A percentile compares a stretch with the other conserved stretches of the same genome.
Evolutionary conservation across 2,888 invertebrate species (phyloP).

Genomic region (Cephus sareptanus): DNA sequence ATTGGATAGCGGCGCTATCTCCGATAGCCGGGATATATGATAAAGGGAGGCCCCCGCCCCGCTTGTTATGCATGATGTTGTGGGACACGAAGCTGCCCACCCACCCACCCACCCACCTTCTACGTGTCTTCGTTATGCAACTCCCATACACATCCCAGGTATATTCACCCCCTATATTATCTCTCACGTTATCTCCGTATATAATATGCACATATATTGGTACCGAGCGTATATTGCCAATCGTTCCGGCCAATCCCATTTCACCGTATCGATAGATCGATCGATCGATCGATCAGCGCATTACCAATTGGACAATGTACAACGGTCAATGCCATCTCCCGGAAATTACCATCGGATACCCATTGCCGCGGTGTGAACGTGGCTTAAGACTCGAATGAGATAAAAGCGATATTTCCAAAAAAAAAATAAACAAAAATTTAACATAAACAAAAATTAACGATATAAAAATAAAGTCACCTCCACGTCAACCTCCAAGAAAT

Average conservation of each 20-base stretch:
- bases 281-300: neutral
- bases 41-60: constrained; percentile 16
- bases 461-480: too few species aligned
- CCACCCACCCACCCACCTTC: constrained; percentile 33
- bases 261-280: neutral
- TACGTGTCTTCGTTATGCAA: constrained; percentile 59
- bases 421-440: too few species aligned
- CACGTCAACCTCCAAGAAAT: neutral
- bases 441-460: too few species aligned
- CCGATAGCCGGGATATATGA: neutral
- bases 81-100: constrained; percentile 33
- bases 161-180: neutral
- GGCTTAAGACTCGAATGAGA: neutral
- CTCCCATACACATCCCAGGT: constrained; percentile 3
- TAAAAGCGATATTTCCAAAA: neutral
- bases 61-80: constrained; percentile 60
- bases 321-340: neutral
- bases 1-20: neutral
- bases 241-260: neutral
- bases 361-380: neutral
- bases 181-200: constrained; percentile 2
- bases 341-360: neutral
- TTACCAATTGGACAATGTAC: neutral
- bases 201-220: constrained; percentile 4
- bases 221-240: neutral